Base-by-base conservation (phyloP, 2,797 vertebrate species). In the Phoebastria nigripes region DNA sequence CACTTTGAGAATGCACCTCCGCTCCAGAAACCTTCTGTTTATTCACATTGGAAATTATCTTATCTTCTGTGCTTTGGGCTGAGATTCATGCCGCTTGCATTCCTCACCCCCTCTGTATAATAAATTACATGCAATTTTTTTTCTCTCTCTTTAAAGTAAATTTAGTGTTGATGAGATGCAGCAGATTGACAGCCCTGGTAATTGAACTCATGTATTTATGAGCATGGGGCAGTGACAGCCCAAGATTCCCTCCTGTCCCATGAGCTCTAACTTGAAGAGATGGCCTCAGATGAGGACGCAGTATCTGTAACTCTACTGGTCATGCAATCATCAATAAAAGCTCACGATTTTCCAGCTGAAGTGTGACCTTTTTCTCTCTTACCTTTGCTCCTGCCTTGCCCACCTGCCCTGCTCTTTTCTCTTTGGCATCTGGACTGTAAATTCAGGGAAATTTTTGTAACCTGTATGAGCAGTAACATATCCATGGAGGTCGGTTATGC, bases 1-100 rank as follows among this genome's bases (percentile, higher is more conserved):
- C 96, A 97, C 97, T 98, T 98, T 97, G 97, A 97, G 87, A 96
- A 65, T 42, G 66, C 39, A 94, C 67, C 82, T 85, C 47, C 20
- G 7, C 82, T 66, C 55, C 79, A 87, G 74, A 66, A 79, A 56
- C 46, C 49, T 39, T 84, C 61, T 86, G 29, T 89, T 92, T 92
- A 62, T 78, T 89, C 22, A 79, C 49, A 29, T 2, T 63, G 79
- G 47, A 85, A 92, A 90, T 65, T 35, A 37, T 72, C 59, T 66
- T 26, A 37, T 72, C 59, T 66, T 26, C 51, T 82, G 29, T 2
- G 0, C 37, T 89, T 91, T 41, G 54, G 49, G n/a, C 28, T 58
- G 72, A 61, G 56, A 67, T 54, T 89, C 76, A 51, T 29, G 26
- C 15, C 73, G 25, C 55, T 89, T 89, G 28, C 16, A 65, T 81